Conservation (phyloP, 1,140 invertebrate species). For the Sinonovacula constricta region DNA sequence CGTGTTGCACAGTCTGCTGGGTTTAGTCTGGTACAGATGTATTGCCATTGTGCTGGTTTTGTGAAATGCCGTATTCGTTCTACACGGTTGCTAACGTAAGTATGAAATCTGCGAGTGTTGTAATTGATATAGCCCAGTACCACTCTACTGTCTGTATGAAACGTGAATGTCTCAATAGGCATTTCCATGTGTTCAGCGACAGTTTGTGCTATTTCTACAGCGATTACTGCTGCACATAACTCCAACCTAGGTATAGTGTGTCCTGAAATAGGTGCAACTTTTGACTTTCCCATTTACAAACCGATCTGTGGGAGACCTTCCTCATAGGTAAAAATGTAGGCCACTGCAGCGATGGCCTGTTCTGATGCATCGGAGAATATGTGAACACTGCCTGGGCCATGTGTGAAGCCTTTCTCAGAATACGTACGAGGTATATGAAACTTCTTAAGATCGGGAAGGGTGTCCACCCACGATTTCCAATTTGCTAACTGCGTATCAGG, state of each 20-base stretch:
- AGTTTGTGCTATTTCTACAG: conserved; percentile 6
- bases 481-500: neutral
- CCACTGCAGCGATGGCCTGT: too few species aligned
- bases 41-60: conserved; percentile 17
- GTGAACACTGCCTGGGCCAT: neutral
- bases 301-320: too few species aligned
- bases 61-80: neutral
- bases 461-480: neutral
- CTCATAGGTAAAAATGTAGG: too few species aligned
- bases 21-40: conserved; percentile 1
- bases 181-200: conserved; percentile 13
- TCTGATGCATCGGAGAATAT: too few species aligned
- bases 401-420: neutral
- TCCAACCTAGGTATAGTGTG: too few species aligned
- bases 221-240: conserved; percentile 27
- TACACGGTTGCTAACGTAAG: conserved; percentile 40
- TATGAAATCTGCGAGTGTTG: conserved; percentile 14
- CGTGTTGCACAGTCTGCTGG: conserved; percentile 45
- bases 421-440: neutral
- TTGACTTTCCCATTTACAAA: conserved; percentile 46
- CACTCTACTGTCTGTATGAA: conserved; percentile 23
- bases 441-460: neutral
- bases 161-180: neutral
- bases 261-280: conserved; percentile 31
- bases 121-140: conserved; percentile 52